Evolutionary conservation across 2,113 vertebrate genomes (phyloP), one percentile per base, ranked within the genome.

Genomic region (Piaya cayana): DNA sequence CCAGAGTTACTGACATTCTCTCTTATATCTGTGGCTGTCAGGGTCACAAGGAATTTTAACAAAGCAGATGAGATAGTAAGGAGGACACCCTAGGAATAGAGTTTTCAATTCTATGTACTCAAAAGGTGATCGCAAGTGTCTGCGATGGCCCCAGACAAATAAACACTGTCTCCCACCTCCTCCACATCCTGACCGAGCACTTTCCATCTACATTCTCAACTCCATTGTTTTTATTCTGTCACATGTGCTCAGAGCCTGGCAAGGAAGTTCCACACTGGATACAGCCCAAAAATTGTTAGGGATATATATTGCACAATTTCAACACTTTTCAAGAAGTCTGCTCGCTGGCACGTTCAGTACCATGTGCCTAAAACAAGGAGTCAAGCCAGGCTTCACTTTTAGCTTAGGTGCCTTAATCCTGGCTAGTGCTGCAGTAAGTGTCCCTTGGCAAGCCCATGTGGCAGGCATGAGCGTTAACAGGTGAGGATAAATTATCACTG

Each of bases 11-110:
- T 26, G 37, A 2, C 49, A 63, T 86, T 59, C 39, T 64, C 2
- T 21, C 22, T 60, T 3, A 0, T 45, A 25, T 37, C 8, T 78
- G 18, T 50, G 60, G 39, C 7, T 1, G 0, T 6, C 47, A 52
- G 11, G 18, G 30, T 52, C 49, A 70, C 8, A 82, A 67, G 26
- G 13, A 34, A 30, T 34, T 39, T 69, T n/a, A 11, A 27, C 47
- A 39, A 42, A 36, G 7, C 15, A 71, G 63, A 39, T 52, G 19
- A 47, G 17, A 27, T 0, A 20, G 22, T 14, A 17, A 55, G 5
- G 29, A 88, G 60, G 45, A 6, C 30, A 39, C 9, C 5, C 23
- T 7, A 80, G 21, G 47, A 86, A 55, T 60, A 65, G 6, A 68
- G 16, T 20, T 67, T 45, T 45, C 39, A 58, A 15, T 65, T 81